These are phyloP conservation scores for Dendroctonus ponderosae DNA, from an alignment of 1,140 invertebrate genomes.

Conservation along the genomic window DNA sequence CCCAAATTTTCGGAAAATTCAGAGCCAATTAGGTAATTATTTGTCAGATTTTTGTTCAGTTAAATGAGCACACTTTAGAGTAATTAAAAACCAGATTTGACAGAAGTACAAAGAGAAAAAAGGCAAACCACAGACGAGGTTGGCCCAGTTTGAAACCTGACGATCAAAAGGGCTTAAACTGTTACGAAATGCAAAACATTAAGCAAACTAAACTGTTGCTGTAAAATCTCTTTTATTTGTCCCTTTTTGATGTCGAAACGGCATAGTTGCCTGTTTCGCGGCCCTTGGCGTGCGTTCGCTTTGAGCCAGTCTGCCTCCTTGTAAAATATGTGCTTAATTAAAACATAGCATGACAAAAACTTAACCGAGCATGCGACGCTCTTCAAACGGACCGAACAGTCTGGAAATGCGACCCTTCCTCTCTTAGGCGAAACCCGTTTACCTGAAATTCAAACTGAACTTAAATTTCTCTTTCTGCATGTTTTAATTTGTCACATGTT, in stretches of 20 bases:
- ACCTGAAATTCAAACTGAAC: conserved; percentile 38
- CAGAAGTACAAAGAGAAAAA: no score
- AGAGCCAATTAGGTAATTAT: no score
- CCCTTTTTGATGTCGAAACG: conserved; percentile 39
- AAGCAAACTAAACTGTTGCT: conserved; percentile 24
- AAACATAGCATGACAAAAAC: conserved; percentile 51
- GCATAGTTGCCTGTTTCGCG: conserved; percentile 38
- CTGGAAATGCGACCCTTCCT: conserved; percentile 30
- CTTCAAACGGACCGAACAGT: conserved; percentile 43
- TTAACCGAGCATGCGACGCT: conserved; percentile 48
- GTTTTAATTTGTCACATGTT: not conserved
- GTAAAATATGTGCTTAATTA: conserved; percentile 51
- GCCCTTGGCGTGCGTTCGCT: conserved; percentile 42
- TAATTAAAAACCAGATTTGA: no score
- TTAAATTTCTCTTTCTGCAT: not conserved
- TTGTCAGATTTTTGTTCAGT: no score
- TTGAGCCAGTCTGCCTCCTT: conserved; percentile 42
- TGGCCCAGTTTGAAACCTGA: no score
- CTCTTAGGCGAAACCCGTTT: conserved; percentile 14
- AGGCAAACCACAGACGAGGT: no score
- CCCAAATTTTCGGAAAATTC: no score
- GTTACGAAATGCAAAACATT: conserved; percentile 20
- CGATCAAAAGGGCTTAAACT: conserved; percentile 17
- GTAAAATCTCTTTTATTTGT: conserved; percentile 22
- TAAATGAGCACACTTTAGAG: no score